Evolutionary conservation across 1,140 invertebrate genomes (phyloP).

Genomic region (Linepithema humile): DNA sequence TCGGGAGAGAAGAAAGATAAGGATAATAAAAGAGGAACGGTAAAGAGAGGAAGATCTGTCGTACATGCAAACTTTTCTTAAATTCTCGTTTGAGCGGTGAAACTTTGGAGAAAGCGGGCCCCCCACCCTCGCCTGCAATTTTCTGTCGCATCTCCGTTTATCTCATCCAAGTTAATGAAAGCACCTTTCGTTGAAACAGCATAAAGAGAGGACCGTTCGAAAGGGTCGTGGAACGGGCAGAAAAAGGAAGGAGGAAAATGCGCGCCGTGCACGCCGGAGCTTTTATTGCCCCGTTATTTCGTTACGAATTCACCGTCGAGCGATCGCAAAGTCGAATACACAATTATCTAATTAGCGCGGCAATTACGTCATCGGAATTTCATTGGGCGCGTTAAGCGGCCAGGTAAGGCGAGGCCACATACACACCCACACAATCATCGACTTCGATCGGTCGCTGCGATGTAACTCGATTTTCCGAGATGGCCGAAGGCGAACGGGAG

Average conservation of each 20-base stretch:
- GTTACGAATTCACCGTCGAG: constrained; percentile 54
- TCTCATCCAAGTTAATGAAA: constrained; percentile 52
- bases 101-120: constrained; percentile 9
- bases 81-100: constrained; percentile 3
- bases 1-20: neutral
- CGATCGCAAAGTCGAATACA: constrained; percentile 63
- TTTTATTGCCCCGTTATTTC: constrained; percentile 62
- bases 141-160: constrained; percentile 24
- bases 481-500: neutral
- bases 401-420: constrained; percentile 33
- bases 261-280: constrained; percentile 9
- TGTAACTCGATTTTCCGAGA: constrained; percentile 54
- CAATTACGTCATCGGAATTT: constrained; percentile 66
- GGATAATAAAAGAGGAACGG: neutral
- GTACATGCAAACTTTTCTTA: constrained; percentile 26
- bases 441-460: constrained; percentile 43
- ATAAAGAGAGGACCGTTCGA: constrained; percentile 19
- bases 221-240: neutral
- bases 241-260: constrained; percentile 4
- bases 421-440: constrained; percentile 29
- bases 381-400: constrained; percentile 58
- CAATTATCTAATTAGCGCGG: constrained; percentile 64
- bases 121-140: constrained; percentile 6
- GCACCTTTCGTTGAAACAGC: constrained; percentile 36
- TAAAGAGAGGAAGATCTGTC: neutral